Base-by-base conservation (phyloP, 2,797 vertebrate species). In the Poecilia picta region DNA sequence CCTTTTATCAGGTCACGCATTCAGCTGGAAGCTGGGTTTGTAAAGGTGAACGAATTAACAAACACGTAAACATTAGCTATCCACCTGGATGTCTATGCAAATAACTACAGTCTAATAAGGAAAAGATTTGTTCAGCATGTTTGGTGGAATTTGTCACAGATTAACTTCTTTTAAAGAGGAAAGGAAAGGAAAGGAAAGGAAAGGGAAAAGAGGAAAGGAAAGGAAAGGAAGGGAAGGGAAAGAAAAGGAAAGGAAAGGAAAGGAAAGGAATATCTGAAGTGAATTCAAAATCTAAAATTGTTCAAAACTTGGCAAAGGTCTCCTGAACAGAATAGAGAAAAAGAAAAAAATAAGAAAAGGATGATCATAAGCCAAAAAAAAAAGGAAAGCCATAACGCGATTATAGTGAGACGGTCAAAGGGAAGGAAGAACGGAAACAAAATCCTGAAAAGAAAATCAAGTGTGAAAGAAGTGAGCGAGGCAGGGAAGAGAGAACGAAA, bases 391-490 rank as follows among this genome's bases (percentile, higher is more conserved):
- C 13, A 5, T 82, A 74, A 86, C 25, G 5, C 59, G 78, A 88
- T 85, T 85, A 85, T 41, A 55, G 76, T 33, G 76, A 85, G 33
- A 74, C 66, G 28, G 73, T 68, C 49, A 51, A 12, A 31, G 41
- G 41, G 25, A 11, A 71, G 49, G 73, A 55, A 64, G 53, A 23
- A 66, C 7, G 18, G 23, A 39, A 23, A 25, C 18, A n/a, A 28
- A 80, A 78, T 76, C 43, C 43, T 53, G 68, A 83, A 87, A 75
- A 84, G 72, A 90, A 86, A 91, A 86, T 71, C 68, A 87, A 85
- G 83, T 87, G 90, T 86, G 85, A 88, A 86, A 82, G 85, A 87
- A 86, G 90, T 74, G 83, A 90, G 82, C 77, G 77, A 88, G 85
- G 83, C 85, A 80, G 78, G 74, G 72, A 86, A 83, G 83, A 81